phyloP scores from a whole-genome alignment of 2,797 vertebrate genomes.

The Diceros bicornis region DNA sequence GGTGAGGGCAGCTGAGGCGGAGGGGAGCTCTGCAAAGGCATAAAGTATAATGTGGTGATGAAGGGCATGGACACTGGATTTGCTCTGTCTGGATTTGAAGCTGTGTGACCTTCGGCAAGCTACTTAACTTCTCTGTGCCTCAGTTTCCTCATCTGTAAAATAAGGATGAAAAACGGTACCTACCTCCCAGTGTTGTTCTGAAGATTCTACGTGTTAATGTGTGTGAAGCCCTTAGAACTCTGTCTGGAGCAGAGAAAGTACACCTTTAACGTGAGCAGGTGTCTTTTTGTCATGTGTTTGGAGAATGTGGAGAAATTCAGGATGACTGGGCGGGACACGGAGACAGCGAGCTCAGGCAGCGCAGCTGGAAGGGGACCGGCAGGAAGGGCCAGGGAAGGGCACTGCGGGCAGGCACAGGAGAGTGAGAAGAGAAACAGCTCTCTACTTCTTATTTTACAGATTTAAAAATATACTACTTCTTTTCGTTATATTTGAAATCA shows the following conservation, averaged over 20 bases:
- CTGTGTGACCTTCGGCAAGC: neutral
- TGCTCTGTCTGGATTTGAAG: neutral
- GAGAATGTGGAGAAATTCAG: neutral
- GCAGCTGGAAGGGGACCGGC: fast-evolving
- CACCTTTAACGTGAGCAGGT: neutral
- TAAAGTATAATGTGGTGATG: fast-evolving
- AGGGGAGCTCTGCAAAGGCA: neutral
- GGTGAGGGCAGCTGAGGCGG: fast-evolving
- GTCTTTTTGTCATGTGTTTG: fast-evolving
- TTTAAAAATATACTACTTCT: neutral
- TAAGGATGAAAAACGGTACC: neutral
- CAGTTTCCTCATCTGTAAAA: neutral
- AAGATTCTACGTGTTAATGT: neutral
- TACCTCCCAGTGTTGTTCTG: neutral
- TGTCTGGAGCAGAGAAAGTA: neutral
- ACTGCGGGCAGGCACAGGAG: fast-evolving
- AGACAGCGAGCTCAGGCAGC: neutral
- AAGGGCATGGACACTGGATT: neutral
- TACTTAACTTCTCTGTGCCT: neutral
- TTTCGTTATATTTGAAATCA: slow-evolving; percentile 10
- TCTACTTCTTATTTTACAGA: neutral
- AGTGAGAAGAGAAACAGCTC: neutral
- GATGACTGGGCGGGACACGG: neutral
- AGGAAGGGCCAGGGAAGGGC: fast-evolving
- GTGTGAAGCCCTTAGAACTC: neutral